Conservation (phyloP, 2,797 vertebrate genomes). For the Sylvilagus floridanus region DNA sequence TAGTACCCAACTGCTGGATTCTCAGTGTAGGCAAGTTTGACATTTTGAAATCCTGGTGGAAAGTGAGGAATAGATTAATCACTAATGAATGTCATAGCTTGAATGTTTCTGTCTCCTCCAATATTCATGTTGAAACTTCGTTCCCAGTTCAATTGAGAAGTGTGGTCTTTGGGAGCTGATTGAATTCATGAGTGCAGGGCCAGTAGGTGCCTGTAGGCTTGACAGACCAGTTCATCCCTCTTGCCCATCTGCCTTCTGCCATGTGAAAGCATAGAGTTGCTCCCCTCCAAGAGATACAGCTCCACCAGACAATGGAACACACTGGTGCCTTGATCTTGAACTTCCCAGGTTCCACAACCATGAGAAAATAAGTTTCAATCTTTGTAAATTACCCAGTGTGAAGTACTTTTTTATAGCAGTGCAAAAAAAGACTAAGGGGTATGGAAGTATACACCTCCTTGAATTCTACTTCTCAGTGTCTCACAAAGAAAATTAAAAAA, state of each 20-base stretch:
- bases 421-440: neutral
- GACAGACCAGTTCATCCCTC: neutral
- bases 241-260: neutral
- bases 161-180: neutral
- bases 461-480: neutral
- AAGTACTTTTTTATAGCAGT: neutral
- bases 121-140: neutral
- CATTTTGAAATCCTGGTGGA: neutral
- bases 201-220: neutral
- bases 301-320: neutral
- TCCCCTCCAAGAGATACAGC: neutral
- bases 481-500: neutral
- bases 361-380: neutral
- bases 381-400: neutral
- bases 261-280: neutral
- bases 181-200: neutral
- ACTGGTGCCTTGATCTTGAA: neutral
- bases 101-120: neutral
- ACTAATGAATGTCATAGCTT: no score
- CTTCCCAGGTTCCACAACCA: neutral
- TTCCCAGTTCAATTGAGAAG: neutral
- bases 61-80: no score
- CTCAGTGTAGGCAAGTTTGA: neutral
- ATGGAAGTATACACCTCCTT: neutral
- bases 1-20: neutral